phyloP scores from a whole-genome alignment of 2,113 vertebrate species.

The Hypomesus transpacificus region DNA sequence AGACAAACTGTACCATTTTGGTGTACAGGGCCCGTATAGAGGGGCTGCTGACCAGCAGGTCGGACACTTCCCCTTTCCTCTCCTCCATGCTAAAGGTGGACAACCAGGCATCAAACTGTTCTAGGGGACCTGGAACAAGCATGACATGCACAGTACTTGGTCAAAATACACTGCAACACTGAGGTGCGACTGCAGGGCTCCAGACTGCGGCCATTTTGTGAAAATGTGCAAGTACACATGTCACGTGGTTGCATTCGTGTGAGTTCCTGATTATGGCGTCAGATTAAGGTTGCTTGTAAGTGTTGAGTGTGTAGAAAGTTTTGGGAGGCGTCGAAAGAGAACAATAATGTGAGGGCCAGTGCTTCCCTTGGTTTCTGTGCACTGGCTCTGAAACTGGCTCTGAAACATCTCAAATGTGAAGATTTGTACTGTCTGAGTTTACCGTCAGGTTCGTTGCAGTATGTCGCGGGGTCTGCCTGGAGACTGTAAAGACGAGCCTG shows the following conservation, averaged over 20 bases:
- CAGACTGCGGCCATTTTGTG: too few relatives aligned
- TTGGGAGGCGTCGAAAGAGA: too few relatives aligned
- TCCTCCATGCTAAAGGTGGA: conserved; percentile 84
- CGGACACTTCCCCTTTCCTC: conserved; percentile 88
- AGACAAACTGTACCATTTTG: conserved; percentile 82
- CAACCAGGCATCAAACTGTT: conserved; percentile 88
- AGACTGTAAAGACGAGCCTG: conserved; percentile 96
- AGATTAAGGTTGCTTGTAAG: not conserved
- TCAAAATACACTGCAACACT: not conserved
- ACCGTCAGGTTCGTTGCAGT: conserved; percentile 99
- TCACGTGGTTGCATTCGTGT: too few relatives aligned
- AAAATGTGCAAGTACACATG: too few relatives aligned
- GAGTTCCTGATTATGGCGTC: too few relatives aligned
- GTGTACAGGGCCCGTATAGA: conserved; percentile 93
- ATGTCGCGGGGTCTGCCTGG: conserved; percentile 95
- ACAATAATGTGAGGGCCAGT: too few relatives aligned
- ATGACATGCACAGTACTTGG: not conserved
- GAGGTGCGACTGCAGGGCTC: too few relatives aligned
- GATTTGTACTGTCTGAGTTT: conserved; percentile 18
- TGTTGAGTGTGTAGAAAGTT: too few relatives aligned
- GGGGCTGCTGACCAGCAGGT: conserved; percentile 87
- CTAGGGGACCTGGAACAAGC: conserved; percentile 77
- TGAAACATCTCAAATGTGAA: not conserved
- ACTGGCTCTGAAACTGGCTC: too few relatives aligned
- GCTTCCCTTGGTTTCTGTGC: too few relatives aligned